phyloP scores from a whole-genome alignment of 2,888 invertebrate genomes.

The Heliconius ethilla region DNA sequence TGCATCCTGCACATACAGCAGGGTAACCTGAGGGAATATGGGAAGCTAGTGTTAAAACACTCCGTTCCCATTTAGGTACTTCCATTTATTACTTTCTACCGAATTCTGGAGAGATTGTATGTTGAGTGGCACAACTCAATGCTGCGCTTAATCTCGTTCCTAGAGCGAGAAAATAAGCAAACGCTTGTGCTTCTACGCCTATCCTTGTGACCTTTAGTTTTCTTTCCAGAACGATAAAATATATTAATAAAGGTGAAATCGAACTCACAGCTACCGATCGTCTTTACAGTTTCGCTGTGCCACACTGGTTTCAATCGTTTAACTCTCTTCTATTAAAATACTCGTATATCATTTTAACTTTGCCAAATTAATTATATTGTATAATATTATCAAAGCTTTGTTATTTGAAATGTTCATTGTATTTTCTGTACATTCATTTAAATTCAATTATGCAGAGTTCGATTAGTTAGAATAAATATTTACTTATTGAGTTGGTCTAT shows the following conservation, averaged over 20 bases:
- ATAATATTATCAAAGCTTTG: not conserved
- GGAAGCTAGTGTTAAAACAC: no score
- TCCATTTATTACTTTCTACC: no score
- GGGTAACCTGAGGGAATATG: no score
- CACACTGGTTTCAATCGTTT: no score
- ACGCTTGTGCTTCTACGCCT: no score
- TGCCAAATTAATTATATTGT: not conserved
- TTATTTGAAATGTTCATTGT: constrained; percentile 12
- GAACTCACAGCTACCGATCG: not conserved
- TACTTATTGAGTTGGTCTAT: not conserved
- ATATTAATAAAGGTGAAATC: no score
- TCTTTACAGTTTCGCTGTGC: not conserved
- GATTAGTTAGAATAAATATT: constrained; percentile 2
- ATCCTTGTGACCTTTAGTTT: no score
- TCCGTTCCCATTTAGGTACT: no score
- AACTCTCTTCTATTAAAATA: no score
- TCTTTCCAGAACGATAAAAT: no score
- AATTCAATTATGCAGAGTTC: constrained; percentile 13
- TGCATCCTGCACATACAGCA: not conserved
- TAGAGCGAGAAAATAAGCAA: no score
- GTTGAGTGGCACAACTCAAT: not conserved
- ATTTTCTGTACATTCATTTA: constrained; percentile 1
- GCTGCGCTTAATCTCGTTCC: not conserved
- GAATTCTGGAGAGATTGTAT: not conserved
- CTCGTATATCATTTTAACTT: not conserved